Evolutionary conservation across 2,797 vertebrate species (phyloP), one percentile per base, ranked within the genome.

Genomic region (Syngnathus acus): DNA sequence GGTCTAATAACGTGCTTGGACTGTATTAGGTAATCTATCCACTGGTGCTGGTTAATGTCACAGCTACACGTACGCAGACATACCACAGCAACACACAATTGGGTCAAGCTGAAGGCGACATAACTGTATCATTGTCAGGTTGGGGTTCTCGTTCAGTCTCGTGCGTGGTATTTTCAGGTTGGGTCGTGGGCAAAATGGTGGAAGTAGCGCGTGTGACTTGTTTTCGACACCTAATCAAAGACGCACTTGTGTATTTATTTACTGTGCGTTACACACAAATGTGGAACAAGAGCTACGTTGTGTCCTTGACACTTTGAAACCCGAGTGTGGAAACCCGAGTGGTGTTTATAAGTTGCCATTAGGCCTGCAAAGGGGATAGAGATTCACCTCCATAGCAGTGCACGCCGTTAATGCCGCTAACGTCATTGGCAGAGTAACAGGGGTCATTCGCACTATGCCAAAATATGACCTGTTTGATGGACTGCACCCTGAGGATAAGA

Each of bases 1-100:
- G 84, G 83, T 89, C 74, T 82, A 87, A 88, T 89, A 88, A 86
- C 74, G 62, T 78, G 79, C 82, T 81, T 62, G 75, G 77, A 86
- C 85, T 85, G 79, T 85, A 85, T 82, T 77, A 71, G 81, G 83
- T 89, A 82, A 83, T 87, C 84, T 84, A 87, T 89, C 85, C 82
- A 86, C 72, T 68, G 75, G 70, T 74, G 86, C 81, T 72, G 79
- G 84, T 89, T 86, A 84, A 75, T 70, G 58, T 74, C 72, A 47
- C 68, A 60, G 66, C 73, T 65, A 65, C 62, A 61, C 67, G 55
- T 68, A 71, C 60, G 65, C 68, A 74, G 64, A 71, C 67, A 82
- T 32, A 32, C 26, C 26, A 47, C 10, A 62, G 9, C 45, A 73
- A 75, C 67, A 71, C 67, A 86, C 78, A 69, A 80, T 63, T 82